Conservation (phyloP, 2,797 vertebrate genomes). For the Acridotheres tristis region DNA sequence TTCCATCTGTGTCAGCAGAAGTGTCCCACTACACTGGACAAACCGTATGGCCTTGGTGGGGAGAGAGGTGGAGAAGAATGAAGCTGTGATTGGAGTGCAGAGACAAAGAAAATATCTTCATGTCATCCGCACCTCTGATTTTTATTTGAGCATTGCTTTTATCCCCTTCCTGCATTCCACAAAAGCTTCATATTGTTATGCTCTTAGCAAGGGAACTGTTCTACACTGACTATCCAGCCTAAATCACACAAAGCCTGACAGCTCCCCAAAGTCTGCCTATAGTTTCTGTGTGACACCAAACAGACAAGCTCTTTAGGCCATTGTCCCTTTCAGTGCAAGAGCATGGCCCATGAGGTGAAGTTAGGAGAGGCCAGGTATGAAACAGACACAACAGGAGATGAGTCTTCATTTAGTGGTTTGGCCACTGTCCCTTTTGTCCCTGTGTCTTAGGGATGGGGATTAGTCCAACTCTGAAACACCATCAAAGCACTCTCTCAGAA, state of each 20-base stretch:
- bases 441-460: background rate
- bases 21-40: background rate
- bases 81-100: background rate
- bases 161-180: background rate
- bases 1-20: background rate
- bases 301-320: background rate
- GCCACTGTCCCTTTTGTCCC: background rate
- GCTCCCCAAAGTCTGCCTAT: background rate
- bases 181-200: background rate
- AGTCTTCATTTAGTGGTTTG: background rate
- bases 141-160: background rate
- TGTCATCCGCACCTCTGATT: background rate
- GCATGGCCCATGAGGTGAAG: background rate
- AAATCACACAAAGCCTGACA: background rate
- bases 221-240: background rate
- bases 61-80: background rate
- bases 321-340: background rate
- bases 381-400: background rate
- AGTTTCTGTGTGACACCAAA: background rate
- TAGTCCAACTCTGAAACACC: background rate
- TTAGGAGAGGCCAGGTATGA: background rate
- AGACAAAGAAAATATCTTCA: background rate
- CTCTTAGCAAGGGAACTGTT: background rate
- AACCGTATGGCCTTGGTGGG: background rate
- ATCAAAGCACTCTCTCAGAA: background rate